These are phyloP conservation scores for Ianthella basta DNA, from an alignment of 37 sponge, comb jelly and placozoan genomes.

Conservation along the genomic window DNA sequence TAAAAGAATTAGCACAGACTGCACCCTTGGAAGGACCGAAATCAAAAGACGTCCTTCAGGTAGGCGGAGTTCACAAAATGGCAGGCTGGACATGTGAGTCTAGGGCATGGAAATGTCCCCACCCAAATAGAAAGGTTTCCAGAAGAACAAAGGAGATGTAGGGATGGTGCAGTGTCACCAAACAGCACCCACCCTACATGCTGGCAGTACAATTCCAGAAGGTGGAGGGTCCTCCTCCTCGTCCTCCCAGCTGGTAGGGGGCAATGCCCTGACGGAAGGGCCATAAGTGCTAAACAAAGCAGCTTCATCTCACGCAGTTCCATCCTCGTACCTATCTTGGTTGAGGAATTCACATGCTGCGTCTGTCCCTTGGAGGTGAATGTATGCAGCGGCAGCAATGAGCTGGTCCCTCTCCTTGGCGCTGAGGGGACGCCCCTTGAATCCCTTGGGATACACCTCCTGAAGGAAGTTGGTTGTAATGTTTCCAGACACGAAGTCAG, in stretches of 20 bases:
- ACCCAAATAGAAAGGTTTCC: no score
- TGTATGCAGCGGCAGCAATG: slow-evolving; percentile 69
- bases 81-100: no score
- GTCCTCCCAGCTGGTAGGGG: not conserved
- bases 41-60: no score
- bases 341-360: slow-evolving; percentile 53
- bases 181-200: not conserved
- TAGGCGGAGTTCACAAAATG: no score
- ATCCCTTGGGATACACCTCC: slow-evolving; percentile 92
- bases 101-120: no score
- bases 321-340: slow-evolving; percentile 80
- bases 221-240: not conserved
- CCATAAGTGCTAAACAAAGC: no score
- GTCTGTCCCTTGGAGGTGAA: slow-evolving; percentile 65
- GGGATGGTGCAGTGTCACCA: no score
- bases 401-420: slow-evolving; percentile 58
- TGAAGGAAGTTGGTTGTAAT: slow-evolving; percentile 88
- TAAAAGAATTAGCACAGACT: no score
- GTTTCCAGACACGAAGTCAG: slow-evolving; percentile 77
- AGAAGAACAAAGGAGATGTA: no score
- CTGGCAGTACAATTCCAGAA: not conserved
- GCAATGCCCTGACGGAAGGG: not conserved
- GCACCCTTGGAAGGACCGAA: no score
- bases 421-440: slow-evolving; percentile 71
- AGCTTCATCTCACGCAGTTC: not conserved